phyloP scores from a whole-genome alignment of 92 coral and sea anemone genomes.

The Actinernus sp. region DNA sequence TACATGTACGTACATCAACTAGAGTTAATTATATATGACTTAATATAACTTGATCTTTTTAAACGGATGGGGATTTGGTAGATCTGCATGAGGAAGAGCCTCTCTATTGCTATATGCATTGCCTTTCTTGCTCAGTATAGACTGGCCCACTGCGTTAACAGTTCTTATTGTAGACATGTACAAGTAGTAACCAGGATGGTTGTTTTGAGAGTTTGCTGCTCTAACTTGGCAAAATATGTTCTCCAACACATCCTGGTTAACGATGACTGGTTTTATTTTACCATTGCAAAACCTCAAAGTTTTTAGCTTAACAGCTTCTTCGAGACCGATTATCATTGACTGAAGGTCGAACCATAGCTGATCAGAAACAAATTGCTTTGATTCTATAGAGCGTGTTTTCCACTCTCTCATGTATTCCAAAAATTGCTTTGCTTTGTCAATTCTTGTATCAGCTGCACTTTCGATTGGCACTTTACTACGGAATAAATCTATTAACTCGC shows the following conservation, averaged over 20 bases:
- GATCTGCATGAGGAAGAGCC: constrained; percentile 25
- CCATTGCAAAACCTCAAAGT: constrained; percentile 3
- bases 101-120: constrained; percentile 26
- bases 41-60: too few species aligned
- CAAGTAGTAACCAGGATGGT: constrained; percentile 50
- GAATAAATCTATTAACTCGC: constrained; percentile 37
- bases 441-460: constrained; percentile 33
- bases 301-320: constrained; percentile 18
- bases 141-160: constrained; percentile 57
- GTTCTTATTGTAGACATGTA: constrained; percentile 34
- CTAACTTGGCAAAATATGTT: constrained; percentile 53
- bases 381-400: constrained; percentile 12
- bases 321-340: constrained; percentile 42
- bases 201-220: constrained; percentile 50
- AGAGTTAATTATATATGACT: too few species aligned
- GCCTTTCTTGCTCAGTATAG: constrained; percentile 43
- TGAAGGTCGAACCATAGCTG: constrained; percentile 54
- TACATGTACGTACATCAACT: too few species aligned
- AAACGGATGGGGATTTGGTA: constrained; percentile 40
- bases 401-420: constrained; percentile 15
- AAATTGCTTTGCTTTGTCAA: constrained; percentile 5
- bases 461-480: constrained; percentile 8
- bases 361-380: constrained; percentile 47
- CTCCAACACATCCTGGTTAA: constrained; percentile 49
- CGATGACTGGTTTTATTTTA: constrained; percentile 38